Evolutionary conservation across 2,888 invertebrate species (phyloP).

Genomic region (Podotricha telesiphe): DNA sequence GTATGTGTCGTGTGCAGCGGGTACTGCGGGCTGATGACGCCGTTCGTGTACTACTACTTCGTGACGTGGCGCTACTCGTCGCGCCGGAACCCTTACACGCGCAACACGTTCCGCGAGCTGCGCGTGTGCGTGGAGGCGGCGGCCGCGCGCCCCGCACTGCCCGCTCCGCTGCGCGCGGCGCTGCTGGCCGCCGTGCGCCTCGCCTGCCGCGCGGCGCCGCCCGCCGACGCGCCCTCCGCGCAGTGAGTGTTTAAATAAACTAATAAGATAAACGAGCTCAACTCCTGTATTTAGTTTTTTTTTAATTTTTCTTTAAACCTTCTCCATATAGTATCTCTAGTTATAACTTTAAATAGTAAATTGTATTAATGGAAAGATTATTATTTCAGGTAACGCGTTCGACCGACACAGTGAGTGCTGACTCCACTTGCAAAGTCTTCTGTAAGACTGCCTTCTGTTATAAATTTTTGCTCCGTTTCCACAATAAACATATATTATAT

Average conservation of each 20-base stretch:
- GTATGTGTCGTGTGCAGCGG: slow-evolving; percentile 85
- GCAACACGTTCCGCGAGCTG: slow-evolving; percentile 95
- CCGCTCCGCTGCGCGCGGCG: slow-evolving; percentile 85
- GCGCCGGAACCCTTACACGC: slow-evolving; percentile 97
- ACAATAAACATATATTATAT: slow-evolving; percentile 1
- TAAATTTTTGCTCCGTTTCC: slow-evolving; percentile 31
- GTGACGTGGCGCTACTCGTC: slow-evolving; percentile 95
- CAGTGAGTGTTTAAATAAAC: no score
- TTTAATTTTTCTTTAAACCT: no score
- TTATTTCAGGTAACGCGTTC: slow-evolving; percentile 24
- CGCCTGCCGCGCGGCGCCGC: slow-evolving; percentile 91
- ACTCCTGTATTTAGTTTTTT: no score
- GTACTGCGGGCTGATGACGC: slow-evolving; percentile 93
- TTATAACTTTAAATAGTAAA: no score
- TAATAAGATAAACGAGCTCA: no score
- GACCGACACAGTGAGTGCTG: slow-evolving; percentile 21
- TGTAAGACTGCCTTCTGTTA: slow-evolving; percentile 36
- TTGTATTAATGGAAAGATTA: no score
- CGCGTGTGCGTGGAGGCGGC: slow-evolving; percentile 87
- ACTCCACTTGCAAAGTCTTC: slow-evolving; percentile 34
- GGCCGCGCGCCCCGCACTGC: slow-evolving; percentile 87
- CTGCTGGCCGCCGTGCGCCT: slow-evolving; percentile 86
- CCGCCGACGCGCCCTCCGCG: slow-evolving; percentile 58
- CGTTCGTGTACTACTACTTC: slow-evolving; percentile 99
- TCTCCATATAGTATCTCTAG: no score